Evolutionary conservation across 2,888 invertebrate species (phyloP).

Genomic region (Saturnia pavonia): DNA sequence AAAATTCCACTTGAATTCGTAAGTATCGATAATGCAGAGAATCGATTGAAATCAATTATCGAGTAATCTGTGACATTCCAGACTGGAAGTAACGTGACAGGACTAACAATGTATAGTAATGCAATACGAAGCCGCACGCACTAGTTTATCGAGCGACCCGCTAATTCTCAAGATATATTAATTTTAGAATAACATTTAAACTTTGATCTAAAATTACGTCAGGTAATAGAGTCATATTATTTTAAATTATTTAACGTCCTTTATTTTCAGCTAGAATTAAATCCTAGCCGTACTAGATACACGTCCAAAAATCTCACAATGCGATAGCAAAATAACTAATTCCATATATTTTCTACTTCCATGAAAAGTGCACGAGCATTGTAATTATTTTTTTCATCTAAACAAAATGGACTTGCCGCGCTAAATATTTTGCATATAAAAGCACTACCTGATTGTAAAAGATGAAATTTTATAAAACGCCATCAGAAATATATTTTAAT

Average conservation of each 20-base stretch:
- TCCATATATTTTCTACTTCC: conserved; percentile 23
- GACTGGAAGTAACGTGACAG: conserved; percentile 49
- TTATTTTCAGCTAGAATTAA: conserved; percentile 60
- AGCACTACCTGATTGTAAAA: conserved; percentile 78
- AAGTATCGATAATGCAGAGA: not conserved
- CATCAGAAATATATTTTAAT: conserved; percentile 77
- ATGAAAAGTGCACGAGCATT: conserved; percentile 63
- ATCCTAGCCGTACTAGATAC: conserved; percentile 56
- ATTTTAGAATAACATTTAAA: conserved; percentile 43
- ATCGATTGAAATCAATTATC: conserved; percentile 26
- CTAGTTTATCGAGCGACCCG: conserved; percentile 55
- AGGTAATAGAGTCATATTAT: conserved; percentile 47
- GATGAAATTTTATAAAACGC: conserved; percentile 69
- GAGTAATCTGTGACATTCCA: conserved; percentile 65
- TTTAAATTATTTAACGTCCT: conserved; percentile 59
- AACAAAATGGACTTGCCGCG: conserved; percentile 80
- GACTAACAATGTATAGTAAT: conserved; percentile 44
- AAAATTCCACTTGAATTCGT: conserved; percentile 35
- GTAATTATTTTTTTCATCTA: conserved; percentile 59
- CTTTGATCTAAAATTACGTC: conserved; percentile 59
- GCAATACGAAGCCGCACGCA: conserved; percentile 45
- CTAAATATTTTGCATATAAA: conserved; percentile 77
- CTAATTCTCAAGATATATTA: conserved; percentile 60
- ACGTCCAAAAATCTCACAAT: conserved; percentile 57
- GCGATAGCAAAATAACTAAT: conserved; percentile 74